Conservation (phyloP, 2,888 invertebrate genomes). For the Hirtodrosophila confusa region DNA sequence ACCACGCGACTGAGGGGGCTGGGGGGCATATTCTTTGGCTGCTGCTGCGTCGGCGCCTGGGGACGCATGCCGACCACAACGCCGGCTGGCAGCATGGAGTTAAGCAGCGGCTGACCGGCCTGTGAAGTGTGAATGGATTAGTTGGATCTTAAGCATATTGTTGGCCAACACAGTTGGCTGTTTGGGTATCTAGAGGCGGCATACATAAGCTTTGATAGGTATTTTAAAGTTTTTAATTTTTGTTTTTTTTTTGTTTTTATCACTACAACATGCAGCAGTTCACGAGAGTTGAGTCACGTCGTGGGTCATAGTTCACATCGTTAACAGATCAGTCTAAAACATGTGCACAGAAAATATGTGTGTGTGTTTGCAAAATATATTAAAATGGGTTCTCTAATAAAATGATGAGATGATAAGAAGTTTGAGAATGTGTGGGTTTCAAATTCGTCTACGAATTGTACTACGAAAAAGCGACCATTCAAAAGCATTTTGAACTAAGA, state of each 20-base stretch:
- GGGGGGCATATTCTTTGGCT: slow-evolving; percentile 90
- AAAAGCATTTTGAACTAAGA: slow-evolving; percentile 19
- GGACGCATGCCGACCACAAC: slow-evolving; percentile 94
- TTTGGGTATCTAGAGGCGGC: slow-evolving; percentile 25
- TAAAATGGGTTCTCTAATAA: slow-evolving; percentile 6
- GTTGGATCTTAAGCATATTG: slow-evolving; percentile 62
- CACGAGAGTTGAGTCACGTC: slow-evolving; percentile 34
- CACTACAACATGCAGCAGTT: slow-evolving; percentile 59
- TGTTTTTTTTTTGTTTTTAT: slow-evolving; percentile 1
- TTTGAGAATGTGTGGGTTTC: not conserved
- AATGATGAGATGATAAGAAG: slow-evolving; percentile 8
- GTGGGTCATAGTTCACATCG: slow-evolving; percentile 23
- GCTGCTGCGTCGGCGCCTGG: slow-evolving; percentile 88
- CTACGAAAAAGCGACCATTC: slow-evolving; percentile 20
- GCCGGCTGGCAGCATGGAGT: slow-evolving; percentile 89
- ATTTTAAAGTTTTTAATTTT: slow-evolving; percentile 2
- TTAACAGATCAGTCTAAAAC: slow-evolving; percentile 35
- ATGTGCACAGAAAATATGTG: slow-evolving; percentile 53
- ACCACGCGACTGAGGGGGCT: slow-evolving; percentile 92
- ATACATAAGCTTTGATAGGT: slow-evolving; percentile 31
- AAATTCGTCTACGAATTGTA: slow-evolving; percentile 7
- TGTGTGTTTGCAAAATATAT: slow-evolving; percentile 4
- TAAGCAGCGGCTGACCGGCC: slow-evolving; percentile 87
- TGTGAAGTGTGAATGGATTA: slow-evolving; percentile 51
- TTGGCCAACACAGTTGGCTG: slow-evolving; percentile 77